Evolutionary conservation across 37 sponge, comb jelly and placozoan species (phyloP).

Genomic region (Petrosia ficiformis): DNA sequence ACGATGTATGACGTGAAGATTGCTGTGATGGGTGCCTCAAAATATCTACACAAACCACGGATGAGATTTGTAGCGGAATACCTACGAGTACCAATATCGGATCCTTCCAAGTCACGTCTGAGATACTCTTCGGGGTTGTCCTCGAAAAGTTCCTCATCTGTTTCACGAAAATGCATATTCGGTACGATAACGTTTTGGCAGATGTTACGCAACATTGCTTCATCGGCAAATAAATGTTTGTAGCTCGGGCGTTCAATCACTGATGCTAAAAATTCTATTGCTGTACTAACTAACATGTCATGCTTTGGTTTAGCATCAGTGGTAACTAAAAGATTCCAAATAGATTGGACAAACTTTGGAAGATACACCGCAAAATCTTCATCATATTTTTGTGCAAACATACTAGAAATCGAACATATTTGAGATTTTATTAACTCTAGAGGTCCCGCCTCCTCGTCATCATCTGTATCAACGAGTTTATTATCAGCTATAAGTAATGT

Average conservation of each 20-base stretch:
- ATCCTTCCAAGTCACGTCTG: conserved; percentile 92
- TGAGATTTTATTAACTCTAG: conserved; percentile 93
- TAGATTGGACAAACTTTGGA: conserved; percentile 82
- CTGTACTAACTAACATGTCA: conserved; percentile 88
- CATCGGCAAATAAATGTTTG: conserved; percentile 84
- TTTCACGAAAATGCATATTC: conserved; percentile 79
- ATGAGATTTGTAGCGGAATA: conserved; percentile 95
- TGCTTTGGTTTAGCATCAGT: conserved; percentile 86
- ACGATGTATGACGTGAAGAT: conserved; percentile 80
- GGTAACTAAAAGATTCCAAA: conserved; percentile 89
- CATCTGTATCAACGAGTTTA: conserved; percentile 83
- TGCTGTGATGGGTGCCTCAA: conserved; percentile 79
- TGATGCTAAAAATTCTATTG: conserved; percentile 94
- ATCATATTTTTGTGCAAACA: conserved; percentile 99
- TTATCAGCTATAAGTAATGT: conserved; percentile 74
- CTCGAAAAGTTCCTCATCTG: conserved; percentile 97
- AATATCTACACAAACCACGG: conserved; percentile 77
- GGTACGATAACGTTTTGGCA: conserved; percentile 96
- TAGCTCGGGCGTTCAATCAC: conserved; percentile 88
- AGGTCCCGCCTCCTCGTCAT: conserved; percentile 85
- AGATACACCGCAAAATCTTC: conserved; percentile 88
- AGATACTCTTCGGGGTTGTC: conserved; percentile 98
- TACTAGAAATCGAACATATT: conserved; percentile 79
- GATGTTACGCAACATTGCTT: conserved; percentile 72
- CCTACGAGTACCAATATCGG: conserved; percentile 95